Evolutionary conservation across 2,888 invertebrate species (phyloP).

Genomic region (Plebejus anna): DNA sequence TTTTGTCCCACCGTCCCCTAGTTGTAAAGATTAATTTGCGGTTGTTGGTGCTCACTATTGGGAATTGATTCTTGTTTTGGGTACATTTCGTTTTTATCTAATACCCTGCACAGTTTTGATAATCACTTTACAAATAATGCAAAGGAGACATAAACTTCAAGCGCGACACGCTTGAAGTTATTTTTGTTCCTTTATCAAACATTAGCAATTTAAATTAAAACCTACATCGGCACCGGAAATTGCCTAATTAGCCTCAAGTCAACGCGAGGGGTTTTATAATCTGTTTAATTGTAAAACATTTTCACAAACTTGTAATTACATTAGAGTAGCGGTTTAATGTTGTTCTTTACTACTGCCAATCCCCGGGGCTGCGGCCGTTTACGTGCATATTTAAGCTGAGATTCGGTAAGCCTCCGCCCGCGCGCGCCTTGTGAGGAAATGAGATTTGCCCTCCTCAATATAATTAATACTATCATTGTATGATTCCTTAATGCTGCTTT

Average conservation of each 20-base stretch:
- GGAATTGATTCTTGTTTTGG: background rate
- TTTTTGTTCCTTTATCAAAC: background rate
- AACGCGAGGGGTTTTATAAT: constrained; percentile 16
- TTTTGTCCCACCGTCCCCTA: background rate
- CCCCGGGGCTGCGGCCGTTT: constrained; percentile 50
- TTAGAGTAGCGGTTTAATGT: constrained; percentile 45
- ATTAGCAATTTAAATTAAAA: constrained; percentile 5
- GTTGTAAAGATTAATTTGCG: background rate
- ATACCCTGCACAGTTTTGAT: background rate
- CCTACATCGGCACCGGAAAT: constrained; percentile 5
- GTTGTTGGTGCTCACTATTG: background rate
- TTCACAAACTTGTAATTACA: constrained; percentile 51
- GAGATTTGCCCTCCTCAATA: constrained; percentile 47
- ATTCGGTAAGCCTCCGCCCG: constrained; percentile 41
- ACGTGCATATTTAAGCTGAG: constrained; percentile 60
- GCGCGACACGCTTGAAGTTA: background rate
- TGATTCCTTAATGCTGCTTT: constrained; percentile 9
- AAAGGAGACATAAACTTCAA: background rate
- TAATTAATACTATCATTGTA: constrained; percentile 43
- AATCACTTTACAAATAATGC: background rate
- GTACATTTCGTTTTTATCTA: background rate
- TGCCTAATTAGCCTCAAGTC: background rate
- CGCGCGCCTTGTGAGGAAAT: constrained; percentile 39
- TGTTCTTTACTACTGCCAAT: constrained; percentile 55
- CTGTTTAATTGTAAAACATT: constrained; percentile 30